Evolutionary conservation across 2,113 vertebrate species (phyloP).

Genomic region (Paracanthobrama guichenoti): DNA sequence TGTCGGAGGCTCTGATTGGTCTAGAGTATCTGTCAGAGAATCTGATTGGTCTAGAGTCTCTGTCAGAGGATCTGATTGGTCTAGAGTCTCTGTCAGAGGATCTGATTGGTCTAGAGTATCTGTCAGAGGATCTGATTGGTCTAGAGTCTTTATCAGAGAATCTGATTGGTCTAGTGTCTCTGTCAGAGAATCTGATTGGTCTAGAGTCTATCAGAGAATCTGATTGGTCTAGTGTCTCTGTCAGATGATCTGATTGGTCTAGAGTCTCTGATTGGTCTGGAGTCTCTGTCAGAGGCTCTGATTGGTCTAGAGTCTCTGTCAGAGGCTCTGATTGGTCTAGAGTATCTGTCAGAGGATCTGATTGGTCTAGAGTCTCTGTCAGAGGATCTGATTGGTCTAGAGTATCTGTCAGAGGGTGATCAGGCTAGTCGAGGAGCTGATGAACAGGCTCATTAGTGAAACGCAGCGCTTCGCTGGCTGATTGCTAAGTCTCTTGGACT

Average conservation of each 20-base stretch:
- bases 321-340: not conserved
- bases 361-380: not conserved
- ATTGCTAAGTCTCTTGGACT: constrained; percentile 40
- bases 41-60: too few relatives aligned
- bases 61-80: too few relatives aligned
- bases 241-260: not conserved
- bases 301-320: not conserved
- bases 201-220: not conserved
- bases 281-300: not conserved
- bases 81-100: not conserved
- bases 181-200: not conserved
- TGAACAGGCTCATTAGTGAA: constrained; percentile 42
- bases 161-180: not conserved
- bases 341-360: not conserved
- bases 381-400: not conserved
- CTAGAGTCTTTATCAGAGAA: not conserved
- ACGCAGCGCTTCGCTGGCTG: constrained; percentile 8
- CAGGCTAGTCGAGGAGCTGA: not conserved
- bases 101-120: not conserved
- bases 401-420: not conserved
- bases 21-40: not conserved
- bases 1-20: not conserved
- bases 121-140: too few relatives aligned
- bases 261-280: not conserved
- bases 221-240: not conserved